Percentiles rank a stretch among this genome's conserved stretches.
phyloP scores from a whole-genome alignment of 2,888 invertebrate genomes.

The Ganaspis brasiliensis region DNA sequence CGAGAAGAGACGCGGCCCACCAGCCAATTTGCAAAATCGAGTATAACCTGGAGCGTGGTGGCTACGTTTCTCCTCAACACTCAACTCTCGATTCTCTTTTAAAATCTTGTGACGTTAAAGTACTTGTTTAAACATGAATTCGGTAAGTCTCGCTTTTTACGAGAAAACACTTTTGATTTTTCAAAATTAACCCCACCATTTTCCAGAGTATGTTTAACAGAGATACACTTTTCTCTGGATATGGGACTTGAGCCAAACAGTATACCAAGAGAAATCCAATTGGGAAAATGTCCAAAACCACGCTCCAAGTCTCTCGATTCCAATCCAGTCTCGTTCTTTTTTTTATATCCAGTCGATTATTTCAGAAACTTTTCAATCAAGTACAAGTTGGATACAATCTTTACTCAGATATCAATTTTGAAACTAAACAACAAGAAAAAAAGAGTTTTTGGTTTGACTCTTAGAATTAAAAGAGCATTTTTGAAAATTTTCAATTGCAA shows the following conservation, averaged over 20 bases:
- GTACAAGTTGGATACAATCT: too few relatives aligned
- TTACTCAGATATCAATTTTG: too few relatives aligned
- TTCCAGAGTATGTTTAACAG: too few relatives aligned
- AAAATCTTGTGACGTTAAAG: background rate
- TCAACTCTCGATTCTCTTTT: background rate
- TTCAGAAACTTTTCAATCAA: too few relatives aligned
- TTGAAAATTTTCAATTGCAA: too few relatives aligned
- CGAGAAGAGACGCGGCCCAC: conserved; percentile 12
- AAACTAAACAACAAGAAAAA: too few relatives aligned
- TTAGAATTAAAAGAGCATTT: too few relatives aligned
- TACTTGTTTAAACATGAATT: conserved; percentile 12
- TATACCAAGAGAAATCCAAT: background rate
- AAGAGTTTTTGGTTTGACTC: too few relatives aligned
- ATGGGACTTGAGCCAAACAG: conserved; percentile 1
- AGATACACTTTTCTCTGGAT: too few relatives aligned
- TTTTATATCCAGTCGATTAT: too few relatives aligned
- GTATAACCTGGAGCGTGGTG: conserved; percentile 12
- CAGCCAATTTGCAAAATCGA: conserved; percentile 4
- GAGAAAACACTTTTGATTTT: background rate
- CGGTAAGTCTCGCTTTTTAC: background rate
- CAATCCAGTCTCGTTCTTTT: too few relatives aligned
- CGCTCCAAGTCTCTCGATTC: background rate
- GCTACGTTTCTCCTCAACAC: background rate
- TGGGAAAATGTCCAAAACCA: conserved; percentile 20
- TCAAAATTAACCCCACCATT: too few relatives aligned